Evolutionary conservation across 2,113 vertebrate genomes (phyloP).

Genomic region (Thunnus thynnus): DNA sequence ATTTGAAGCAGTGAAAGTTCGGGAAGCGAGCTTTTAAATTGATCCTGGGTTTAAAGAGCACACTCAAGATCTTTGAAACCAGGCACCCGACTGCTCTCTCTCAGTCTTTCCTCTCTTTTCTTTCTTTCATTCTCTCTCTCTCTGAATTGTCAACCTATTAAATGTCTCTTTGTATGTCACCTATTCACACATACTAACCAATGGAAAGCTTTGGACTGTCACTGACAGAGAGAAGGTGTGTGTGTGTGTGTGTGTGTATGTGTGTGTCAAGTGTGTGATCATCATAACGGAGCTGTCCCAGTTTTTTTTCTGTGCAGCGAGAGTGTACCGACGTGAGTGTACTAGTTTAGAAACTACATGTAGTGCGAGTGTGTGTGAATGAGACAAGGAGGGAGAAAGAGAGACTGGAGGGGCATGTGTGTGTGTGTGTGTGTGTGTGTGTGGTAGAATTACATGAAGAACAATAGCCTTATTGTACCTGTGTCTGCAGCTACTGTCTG

Average conservation of each 20-base stretch:
- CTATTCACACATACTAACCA: slow-evolving; percentile 59
- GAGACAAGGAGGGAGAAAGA: neutral
- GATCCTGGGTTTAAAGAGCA: slow-evolving; percentile 49
- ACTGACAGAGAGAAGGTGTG: neutral
- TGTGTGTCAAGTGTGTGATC: slow-evolving; percentile 16
- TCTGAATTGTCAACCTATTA: slow-evolving; percentile 66
- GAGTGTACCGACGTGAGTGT: slow-evolving; percentile 25
- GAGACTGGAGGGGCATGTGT: neutral
- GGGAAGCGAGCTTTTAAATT: slow-evolving; percentile 41
- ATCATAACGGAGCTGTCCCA: slow-evolving; percentile 31
- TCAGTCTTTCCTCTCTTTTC: slow-evolving; percentile 2
- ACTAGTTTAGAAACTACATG: slow-evolving; percentile 30
- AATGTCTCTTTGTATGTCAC: slow-evolving; percentile 72
- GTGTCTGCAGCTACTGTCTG: slow-evolving; percentile 54
- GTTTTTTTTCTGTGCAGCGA: slow-evolving; percentile 17
- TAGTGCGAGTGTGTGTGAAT: slow-evolving; percentile 4
- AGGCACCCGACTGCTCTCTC: slow-evolving; percentile 33
- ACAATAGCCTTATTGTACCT: slow-evolving; percentile 78
- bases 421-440: slow-evolving; percentile 32
- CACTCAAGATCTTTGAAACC: slow-evolving; percentile 47
- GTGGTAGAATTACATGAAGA: slow-evolving; percentile 69
- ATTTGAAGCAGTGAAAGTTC: neutral
- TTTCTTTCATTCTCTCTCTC: slow-evolving; percentile 29
- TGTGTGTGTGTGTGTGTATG: neutral
- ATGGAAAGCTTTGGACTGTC: slow-evolving; percentile 43